Percentiles rank a stretch among this genome's conserved stretches.
Conservation (phyloP, 2,888 invertebrate genomes). For the Athalia circularis region DNA sequence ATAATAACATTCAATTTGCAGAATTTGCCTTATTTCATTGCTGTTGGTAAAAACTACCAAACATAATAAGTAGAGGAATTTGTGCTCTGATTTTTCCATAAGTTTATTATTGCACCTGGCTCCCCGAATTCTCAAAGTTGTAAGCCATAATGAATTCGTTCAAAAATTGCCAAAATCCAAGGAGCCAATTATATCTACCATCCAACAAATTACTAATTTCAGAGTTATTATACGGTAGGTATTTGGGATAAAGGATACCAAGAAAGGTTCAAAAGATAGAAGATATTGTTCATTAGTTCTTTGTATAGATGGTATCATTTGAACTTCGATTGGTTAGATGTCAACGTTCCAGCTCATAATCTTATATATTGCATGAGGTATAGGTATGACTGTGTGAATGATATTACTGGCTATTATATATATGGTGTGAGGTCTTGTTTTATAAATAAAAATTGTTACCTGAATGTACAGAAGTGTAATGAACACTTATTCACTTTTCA, state of each 20-base stretch:
- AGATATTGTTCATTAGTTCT: constrained; percentile 21
- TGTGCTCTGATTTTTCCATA: constrained; percentile 4
- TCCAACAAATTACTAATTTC: neutral
- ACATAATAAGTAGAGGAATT: neutral
- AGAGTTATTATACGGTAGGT: neutral
- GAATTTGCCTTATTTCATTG: neutral
- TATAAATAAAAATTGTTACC: no score
- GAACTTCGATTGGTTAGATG: neutral
- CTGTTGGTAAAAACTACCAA: constrained; percentile 7
- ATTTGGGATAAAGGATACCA: constrained; percentile 3
- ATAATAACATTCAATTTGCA: constrained; percentile 5
- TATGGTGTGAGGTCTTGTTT: no score
- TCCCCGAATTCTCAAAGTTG: no score
- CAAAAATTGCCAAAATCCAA: no score
- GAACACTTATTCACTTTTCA: no score
- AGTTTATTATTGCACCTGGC: neutral
- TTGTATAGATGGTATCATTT: constrained; percentile 31
- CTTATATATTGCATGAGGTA: neutral
- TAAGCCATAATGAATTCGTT: no score
- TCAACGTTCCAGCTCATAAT: neutral
- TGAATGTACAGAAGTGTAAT: no score
- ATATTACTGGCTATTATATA: no score
- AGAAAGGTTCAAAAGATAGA: neutral
- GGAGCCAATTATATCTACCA: neutral
- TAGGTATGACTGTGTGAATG: neutral